phyloP scores from a whole-genome alignment of 92 coral and sea anemone species.

The Epizoanthus scotinus region DNA sequence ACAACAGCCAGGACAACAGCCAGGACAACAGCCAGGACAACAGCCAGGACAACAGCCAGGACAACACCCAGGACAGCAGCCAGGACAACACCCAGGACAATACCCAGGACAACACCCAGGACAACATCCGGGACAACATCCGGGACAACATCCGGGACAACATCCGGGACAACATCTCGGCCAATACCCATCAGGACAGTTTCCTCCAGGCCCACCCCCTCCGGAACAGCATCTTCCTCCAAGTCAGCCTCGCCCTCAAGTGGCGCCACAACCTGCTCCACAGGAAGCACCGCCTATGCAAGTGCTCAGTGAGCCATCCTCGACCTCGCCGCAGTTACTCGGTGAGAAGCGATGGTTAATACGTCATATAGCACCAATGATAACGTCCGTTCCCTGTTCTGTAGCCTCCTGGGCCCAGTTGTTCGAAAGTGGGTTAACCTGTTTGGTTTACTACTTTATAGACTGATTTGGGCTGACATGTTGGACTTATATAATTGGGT shows the following conservation, averaged over 20 bases:
- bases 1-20: slow-evolving; percentile 1
- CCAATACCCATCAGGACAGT: not conserved
- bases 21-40: slow-evolving; percentile 12
- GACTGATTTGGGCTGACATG: too few species aligned
- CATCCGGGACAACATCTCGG: too few species aligned
- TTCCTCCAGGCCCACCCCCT: slow-evolving; percentile 4
- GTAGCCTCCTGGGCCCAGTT: too few species aligned
- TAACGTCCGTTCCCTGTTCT: too few species aligned
- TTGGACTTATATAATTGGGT: too few species aligned
- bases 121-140: not conserved
- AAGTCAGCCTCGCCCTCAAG: not conserved
- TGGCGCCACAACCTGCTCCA: not conserved
- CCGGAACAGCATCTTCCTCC: not conserved
- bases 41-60: not conserved
- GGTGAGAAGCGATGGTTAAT: too few species aligned
- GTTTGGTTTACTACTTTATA: too few species aligned
- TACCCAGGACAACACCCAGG: slow-evolving; percentile 16
- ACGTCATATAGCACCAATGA: too few species aligned
- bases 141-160: slow-evolving; percentile 1
- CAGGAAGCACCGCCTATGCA: slow-evolving; percentile 8
- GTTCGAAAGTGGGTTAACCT: too few species aligned
- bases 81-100: not conserved
- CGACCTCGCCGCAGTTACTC: not conserved
- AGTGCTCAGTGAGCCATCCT: not conserved
- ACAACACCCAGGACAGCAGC: slow-evolving; percentile 10